These are phyloP conservation scores for Sebastolobus altivelis DNA, from an alignment of 2,797 vertebrate genomes.

Conservation along the genomic window DNA sequence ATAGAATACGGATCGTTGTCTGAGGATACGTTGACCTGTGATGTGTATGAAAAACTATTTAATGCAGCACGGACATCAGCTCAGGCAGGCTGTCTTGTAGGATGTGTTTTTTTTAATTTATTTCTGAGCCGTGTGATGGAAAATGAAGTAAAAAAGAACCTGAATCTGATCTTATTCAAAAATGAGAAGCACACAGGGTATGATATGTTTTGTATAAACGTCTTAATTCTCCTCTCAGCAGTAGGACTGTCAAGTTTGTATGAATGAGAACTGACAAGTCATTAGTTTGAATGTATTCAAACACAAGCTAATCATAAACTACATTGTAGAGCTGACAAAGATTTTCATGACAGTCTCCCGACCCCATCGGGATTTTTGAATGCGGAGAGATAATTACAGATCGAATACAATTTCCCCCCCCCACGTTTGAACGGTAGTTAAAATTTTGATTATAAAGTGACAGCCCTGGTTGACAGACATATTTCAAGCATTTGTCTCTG, in stretches of 20 bases:
- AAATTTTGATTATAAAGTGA: background rate
- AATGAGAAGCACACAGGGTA: background rate
- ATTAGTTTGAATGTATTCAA: conserved; percentile 1
- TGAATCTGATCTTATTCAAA: conserved; percentile 7
- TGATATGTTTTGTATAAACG: conserved; percentile 1
- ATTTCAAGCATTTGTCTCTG: background rate
- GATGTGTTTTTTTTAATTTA: conserved; percentile 11
- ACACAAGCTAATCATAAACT: background rate
- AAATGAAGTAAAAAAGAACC: conserved; percentile 18
- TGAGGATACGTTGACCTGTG: background rate
- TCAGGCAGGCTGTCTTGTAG: background rate
- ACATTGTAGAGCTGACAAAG: background rate
- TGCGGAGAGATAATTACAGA: background rate
- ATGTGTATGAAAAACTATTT: conserved; percentile 18
- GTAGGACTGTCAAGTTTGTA: background rate
- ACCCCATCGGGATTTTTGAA: background rate
- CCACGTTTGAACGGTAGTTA: background rate
- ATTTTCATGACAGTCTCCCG: background rate
- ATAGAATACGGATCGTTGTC: too few relatives aligned
- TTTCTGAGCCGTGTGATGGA: conserved; percentile 16
- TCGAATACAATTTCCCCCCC: fast-evolving
- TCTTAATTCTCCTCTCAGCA: conserved; percentile 7
- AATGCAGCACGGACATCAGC: background rate
- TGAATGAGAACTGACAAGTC: background rate
- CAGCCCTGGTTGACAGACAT: background rate